Evolutionary conservation across 2,797 vertebrate species (phyloP).

Genomic region (Sebastiscus tertius): DNA sequence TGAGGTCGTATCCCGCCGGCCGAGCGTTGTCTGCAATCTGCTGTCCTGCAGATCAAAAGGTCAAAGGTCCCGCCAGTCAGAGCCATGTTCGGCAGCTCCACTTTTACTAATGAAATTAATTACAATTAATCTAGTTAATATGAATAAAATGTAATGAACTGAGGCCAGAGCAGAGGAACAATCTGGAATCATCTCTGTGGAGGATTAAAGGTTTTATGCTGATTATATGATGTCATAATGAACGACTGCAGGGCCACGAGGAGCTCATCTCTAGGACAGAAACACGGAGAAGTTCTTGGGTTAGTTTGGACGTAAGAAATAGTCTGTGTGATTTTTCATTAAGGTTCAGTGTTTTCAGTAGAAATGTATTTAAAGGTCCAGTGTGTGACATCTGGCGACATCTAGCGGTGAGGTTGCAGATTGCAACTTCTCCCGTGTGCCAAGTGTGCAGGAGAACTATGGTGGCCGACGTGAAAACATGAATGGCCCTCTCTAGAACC

Average conservation of each 20-base stretch:
- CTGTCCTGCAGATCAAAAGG: conserved; percentile 30
- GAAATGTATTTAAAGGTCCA: background rate
- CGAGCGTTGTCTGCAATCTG: conserved; percentile 44
- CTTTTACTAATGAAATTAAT: conserved; percentile 57
- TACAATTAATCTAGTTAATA: conserved; percentile 39
- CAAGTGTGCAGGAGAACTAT: too few relatives aligned
- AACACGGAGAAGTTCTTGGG: background rate
- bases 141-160: conserved; percentile 33
- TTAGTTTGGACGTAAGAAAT: background rate
- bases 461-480: rapidly evolving
- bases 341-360: background rate
- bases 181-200: conserved; percentile 39
- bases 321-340: background rate
- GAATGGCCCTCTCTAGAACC: too few relatives aligned
- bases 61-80: conserved; percentile 24
- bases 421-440: too few relatives aligned
- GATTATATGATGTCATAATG: conserved; percentile 33
- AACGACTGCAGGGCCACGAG: background rate
- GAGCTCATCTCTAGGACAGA: background rate
- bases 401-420: too few relatives aligned
- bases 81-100: conserved; percentile 8
- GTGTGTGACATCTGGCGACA: too few relatives aligned
- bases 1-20: conserved; percentile 5
- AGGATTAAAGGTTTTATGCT: conserved; percentile 57
- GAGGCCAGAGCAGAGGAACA: conserved; percentile 23